phyloP scores from a whole-genome alignment of 2,797 vertebrate genomes.

The Enteromius anoplus region DNA sequence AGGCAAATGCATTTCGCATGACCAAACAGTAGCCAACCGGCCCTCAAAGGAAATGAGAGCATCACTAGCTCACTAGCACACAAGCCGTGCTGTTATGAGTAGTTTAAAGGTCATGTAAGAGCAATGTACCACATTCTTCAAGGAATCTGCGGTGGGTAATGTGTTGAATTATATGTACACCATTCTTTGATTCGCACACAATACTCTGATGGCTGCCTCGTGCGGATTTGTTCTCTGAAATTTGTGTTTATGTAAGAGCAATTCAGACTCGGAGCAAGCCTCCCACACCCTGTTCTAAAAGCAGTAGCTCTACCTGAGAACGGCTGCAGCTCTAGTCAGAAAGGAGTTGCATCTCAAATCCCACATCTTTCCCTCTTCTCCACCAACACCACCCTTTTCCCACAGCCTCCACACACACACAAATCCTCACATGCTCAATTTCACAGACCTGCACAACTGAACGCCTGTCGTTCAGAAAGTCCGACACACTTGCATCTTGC shows the following conservation, averaged over 20 bases:
- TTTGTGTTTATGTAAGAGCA: constrained; percentile 64
- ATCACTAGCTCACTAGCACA: background rate
- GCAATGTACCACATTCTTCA: background rate
- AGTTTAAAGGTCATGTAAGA: background rate
- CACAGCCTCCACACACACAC: constrained; percentile 26
- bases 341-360: constrained; percentile 31
- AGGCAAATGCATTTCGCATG: background rate
- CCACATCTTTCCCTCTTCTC: constrained; percentile 36
- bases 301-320: constrained; percentile 54
- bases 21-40: background rate
- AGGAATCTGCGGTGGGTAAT: background rate
- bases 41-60: background rate
- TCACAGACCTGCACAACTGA: constrained; percentile 4
- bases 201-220: constrained; percentile 52
- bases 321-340: constrained; percentile 22
- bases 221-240: constrained; percentile 58
- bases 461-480: background rate
- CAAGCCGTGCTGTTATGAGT: background rate
- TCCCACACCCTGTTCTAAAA: constrained; percentile 62
- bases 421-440: background rate
- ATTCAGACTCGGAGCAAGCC: constrained; percentile 49
- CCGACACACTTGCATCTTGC: background rate
- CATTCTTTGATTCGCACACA: constrained; percentile 45
- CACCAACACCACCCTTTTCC: constrained; percentile 21
- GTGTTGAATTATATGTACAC: background rate